Percentiles rank a stretch among this genome's conserved stretches.
Conservation (phyloP, 2,888 invertebrate genomes). For the Rotaria socialis region DNA sequence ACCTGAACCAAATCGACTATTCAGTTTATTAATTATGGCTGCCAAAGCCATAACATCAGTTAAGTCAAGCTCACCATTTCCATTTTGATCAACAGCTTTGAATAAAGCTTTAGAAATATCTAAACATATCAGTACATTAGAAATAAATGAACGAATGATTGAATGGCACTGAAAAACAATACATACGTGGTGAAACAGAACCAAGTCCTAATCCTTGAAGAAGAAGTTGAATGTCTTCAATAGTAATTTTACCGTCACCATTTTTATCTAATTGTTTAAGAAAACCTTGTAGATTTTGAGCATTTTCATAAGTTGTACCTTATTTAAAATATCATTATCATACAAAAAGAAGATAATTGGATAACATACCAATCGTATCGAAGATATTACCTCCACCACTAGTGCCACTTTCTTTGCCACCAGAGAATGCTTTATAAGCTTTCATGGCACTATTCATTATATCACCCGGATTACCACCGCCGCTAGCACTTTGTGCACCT, state of each 20-base stretch:
- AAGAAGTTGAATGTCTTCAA: slow-evolving; percentile 15
- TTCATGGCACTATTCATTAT: not conserved
- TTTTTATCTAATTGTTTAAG: slow-evolving; percentile 6
- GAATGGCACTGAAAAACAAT: not conserved
- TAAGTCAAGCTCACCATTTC: slow-evolving; percentile 31
- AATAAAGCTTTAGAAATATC: not conserved
- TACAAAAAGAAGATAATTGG: not conserved
- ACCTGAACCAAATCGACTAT: slow-evolving; percentile 2
- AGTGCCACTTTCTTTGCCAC: not conserved
- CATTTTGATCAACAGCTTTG: slow-evolving; percentile 21
- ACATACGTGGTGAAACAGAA: not conserved
- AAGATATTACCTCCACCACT: not conserved
- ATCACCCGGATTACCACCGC: not conserved
- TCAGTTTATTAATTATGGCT: not conserved
- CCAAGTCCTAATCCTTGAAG: slow-evolving; percentile 10
- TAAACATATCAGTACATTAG: not conserved
- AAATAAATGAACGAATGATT: not conserved
- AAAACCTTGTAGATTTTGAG: not conserved
- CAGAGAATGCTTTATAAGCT: slow-evolving; percentile 18
- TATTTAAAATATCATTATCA: not conserved
- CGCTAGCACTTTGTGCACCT: not conserved
- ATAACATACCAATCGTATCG: not conserved
- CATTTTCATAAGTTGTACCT: not conserved
- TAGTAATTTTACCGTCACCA: slow-evolving; percentile 27
- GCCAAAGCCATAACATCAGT: slow-evolving; percentile 32